Evolutionary conservation across 1,140 invertebrate species (phyloP), one percentile per base, ranked within the genome.

Genomic region (Anoplolepis gracilipes): DNA sequence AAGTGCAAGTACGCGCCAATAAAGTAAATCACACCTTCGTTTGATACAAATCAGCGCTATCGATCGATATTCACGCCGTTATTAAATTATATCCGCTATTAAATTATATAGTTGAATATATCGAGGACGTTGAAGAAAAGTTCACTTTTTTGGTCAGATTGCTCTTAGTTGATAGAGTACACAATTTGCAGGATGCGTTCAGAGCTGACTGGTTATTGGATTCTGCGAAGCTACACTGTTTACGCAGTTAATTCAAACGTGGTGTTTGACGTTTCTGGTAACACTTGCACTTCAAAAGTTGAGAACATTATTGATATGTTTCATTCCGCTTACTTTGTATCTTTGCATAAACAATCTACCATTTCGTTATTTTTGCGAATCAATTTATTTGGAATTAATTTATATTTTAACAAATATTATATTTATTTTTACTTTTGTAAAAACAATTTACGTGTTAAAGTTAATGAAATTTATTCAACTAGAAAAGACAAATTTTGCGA

Each of bases 21-120:
- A 87, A 90, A 88, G 79, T 90, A 69, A 79, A 90, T 87, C 78
- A 6, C 70, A 79, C 67, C 61, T 88, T 84, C 39, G 10, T 42
- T 73, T n/a, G 42, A 42, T 46, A 57, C 59, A 30, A 25, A 42
- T 8, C 73, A 39, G 22, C 36, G 39, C 39, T 62, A 42, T 49
- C 39, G 65, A 13, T 16, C 30, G 6, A 42, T n/a, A n/a, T 59
- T 55, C 46, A 5, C 55, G 42, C 0, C 16, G 46, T n/a, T 67
- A 61, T 87, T 73, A 79, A 88, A 87, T 87, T 73, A 67, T 75
- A 67, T 55, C 77, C n/a, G n/a, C n/a, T n/a, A n/a, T n/a, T n/a
- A n/a, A n/a, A n/a, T n/a, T n/a, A n/a, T 65, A 69, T 78, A 57
- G 16, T 70, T 61, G 55, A 82, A 19, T 55, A 46, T 87, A 73